Evolutionary conservation across 2,797 vertebrate species (phyloP), one percentile per base, ranked within the genome.

Genomic region (Halcyon chelicuti): DNA sequence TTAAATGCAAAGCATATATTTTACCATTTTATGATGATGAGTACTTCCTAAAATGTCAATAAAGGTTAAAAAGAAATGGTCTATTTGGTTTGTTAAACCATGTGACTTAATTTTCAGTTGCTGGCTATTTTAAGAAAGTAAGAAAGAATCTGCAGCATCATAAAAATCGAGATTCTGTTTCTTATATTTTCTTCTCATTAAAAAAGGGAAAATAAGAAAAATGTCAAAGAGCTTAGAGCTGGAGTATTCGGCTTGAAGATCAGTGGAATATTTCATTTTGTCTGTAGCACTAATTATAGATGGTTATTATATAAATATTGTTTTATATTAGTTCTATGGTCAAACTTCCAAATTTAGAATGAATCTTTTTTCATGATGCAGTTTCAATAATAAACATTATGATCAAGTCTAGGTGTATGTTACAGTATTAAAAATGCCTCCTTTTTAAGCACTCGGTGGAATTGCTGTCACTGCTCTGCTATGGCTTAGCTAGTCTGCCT

Each of bases 341-440:
- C 86, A 51, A 40, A 91, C 9, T 31, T 81, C 86, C 94, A 94
- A 84, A 94, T 93, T 96, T 95, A 90, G 93, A 94, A 88, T 70
- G 9, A 52, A 35, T 23, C 6, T 42, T 79, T 74, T 83, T 94
- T 86, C 46, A 84, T 49, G 12, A 60, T 79, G 63, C 33, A 88
- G 67, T 92, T 96, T 90, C 67, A 94, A 90, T 93, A 96, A 95
- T 58, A 96, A 96, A 94, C 80, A 79, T 81, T 90, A 76, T 76
- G 80, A 90, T 81, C 58, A 70, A 88, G 76, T 35, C 49, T 91
- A 94, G 92, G 91, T 93, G 75, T 78, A 78, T 26, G 58, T 79
- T 94, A 94, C 91, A 60, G 79, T 73, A 88, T 84, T 88, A 91
- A 96, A 94, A 94, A 96, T 81, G 82, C 70, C 79, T 75, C 63